Evolutionary conservation across 2,113 vertebrate genomes (phyloP).

Genomic region (Macquaria ambigua): DNA sequence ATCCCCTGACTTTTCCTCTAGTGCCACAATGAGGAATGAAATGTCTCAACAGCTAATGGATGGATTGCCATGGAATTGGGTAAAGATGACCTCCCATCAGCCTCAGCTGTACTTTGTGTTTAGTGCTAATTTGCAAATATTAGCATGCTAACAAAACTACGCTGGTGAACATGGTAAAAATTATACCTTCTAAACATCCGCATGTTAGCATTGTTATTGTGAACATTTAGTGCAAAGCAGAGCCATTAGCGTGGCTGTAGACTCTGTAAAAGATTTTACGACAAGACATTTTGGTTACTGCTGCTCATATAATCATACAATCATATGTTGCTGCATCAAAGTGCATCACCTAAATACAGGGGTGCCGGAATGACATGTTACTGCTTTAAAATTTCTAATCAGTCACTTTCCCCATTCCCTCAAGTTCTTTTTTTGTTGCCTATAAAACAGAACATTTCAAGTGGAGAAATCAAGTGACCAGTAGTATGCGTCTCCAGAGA

Average conservation of each 20-base stretch:
- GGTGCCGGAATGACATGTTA: background rate
- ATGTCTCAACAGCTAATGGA: background rate
- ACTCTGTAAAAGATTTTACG: background rate
- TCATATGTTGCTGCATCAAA: background rate
- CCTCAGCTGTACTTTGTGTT: background rate
- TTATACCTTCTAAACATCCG: background rate
- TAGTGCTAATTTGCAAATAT: background rate
- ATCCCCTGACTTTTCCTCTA: background rate
- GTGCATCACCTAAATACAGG: background rate
- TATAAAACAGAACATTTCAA: conserved; percentile 4
- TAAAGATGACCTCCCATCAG: background rate
- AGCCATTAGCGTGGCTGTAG: background rate
- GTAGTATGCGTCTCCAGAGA: conserved; percentile 55
- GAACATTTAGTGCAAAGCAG: background rate
- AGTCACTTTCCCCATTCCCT: too few relatives aligned
- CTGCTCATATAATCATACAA: background rate
- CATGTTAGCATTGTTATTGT: background rate
- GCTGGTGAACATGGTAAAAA: background rate
- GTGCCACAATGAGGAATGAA: background rate
- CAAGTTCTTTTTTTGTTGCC: conserved; percentile 3
- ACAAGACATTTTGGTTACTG: conserved; percentile 3
- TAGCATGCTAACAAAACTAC: background rate
- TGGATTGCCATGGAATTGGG: background rate
- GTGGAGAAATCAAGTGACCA: conserved; percentile 41
- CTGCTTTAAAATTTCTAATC: background rate